Evolutionary conservation across 2,888 invertebrate genomes (phyloP), one percentile per base, ranked within the genome.

Genomic region (Eugnorisma glareosa): DNA sequence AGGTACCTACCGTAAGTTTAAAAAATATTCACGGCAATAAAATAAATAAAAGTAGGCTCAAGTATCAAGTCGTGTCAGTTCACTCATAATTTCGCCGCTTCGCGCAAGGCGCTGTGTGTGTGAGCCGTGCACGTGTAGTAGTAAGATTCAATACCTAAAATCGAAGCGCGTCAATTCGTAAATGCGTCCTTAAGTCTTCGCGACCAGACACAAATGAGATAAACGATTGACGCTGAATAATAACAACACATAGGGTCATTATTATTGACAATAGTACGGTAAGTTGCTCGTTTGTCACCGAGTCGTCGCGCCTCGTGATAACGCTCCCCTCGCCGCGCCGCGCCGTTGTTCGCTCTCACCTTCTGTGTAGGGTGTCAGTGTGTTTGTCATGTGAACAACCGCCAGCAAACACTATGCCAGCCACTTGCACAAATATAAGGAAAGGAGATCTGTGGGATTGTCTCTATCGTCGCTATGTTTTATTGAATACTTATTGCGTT

Each of bases 151-250:
- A n/a, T n/a, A n/a, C n/a, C n/a, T n/a, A n/a, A n/a, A n/a, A n/a
- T n/a, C n/a, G n/a, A n/a, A n/a, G n/a, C n/a, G n/a, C n/a, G n/a
- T n/a, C n/a, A n/a, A n/a, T n/a, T n/a, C n/a, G n/a, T n/a, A n/a
- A n/a, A n/a, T n/a, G n/a, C n/a, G n/a, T n/a, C n/a, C n/a, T n/a
- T n/a, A 93, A 93, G 85, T 93, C 91, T 91, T 91, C 87, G 89
- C 90, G 90, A 90, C 91, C 92, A 93, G 91, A 92, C 93, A 90
- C 89, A 87, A 91, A 90, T 90, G 92, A 95, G 96, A 96, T 96
- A 95, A 95, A 94, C 85, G 90, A 91, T 92, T 90, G 92, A 88
- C 89, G 91, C 90, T 92, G 90, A 91, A 92, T 91, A 92, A 92
- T 91, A 92, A 92, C 90, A 92, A 92, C 89, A 90, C 86, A 87